Evolutionary conservation across 1,140 invertebrate species (phyloP).

Genomic region (Thaumatotibia leucotreta): DNA sequence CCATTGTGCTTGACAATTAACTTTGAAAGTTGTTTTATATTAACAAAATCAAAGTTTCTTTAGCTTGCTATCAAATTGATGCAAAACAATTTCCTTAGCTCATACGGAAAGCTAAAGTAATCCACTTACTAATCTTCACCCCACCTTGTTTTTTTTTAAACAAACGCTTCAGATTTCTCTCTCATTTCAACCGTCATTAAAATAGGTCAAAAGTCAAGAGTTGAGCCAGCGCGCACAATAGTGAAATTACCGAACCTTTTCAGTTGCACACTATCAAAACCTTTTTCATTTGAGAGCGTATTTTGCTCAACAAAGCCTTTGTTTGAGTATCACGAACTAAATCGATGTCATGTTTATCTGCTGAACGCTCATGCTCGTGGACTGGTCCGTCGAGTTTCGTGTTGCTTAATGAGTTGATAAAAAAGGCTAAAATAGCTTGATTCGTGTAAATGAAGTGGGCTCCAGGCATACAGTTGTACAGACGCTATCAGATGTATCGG

Average conservation of each 20-base stretch:
- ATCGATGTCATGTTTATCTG: constrained; percentile 18
- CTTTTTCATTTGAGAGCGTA: not conserved
- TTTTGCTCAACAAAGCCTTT: not conserved
- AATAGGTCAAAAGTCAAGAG: not conserved
- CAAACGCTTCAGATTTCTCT: not conserved
- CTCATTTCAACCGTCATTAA: not conserved
- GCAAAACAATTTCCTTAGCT: too few relatives aligned
- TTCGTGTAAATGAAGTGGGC: not conserved
- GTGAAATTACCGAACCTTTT: not conserved
- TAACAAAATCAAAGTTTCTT: too few relatives aligned
- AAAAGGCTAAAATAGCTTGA: not conserved
- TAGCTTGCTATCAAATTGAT: too few relatives aligned
- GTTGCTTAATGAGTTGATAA: not conserved
- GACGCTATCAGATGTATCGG: too few relatives aligned
- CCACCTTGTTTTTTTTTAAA: not conserved
- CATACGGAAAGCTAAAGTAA: too few relatives aligned
- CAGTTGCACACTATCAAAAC: not conserved
- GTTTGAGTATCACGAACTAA: not conserved
- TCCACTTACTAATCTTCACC: too few relatives aligned
- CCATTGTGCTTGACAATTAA: too few relatives aligned
- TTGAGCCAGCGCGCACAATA: not conserved
- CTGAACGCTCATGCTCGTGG: constrained; percentile 24
- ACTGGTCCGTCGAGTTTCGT: not conserved
- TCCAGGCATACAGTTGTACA: not conserved
- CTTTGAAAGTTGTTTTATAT: too few relatives aligned